Base-by-base conservation (phyloP, 2,113 vertebrate genomes). In the Carollia perspicillata region DNA sequence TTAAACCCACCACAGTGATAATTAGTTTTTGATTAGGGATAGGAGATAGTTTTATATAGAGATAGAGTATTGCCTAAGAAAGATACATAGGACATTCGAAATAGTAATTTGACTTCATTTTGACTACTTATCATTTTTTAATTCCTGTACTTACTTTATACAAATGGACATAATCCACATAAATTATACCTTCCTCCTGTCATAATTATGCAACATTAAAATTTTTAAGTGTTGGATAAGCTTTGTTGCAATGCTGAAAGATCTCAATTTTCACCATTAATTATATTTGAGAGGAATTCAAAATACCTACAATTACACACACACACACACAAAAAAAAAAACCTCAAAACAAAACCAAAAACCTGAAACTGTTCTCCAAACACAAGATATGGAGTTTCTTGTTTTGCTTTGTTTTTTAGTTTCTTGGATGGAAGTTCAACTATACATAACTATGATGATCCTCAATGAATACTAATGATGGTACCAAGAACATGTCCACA, bases 101-200 rank as follows among this genome's bases (percentile, higher is more conserved):
- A 68, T 72, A 89, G 7, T 35, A 89, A 71, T 95, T 90, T n/a
- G 84, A n/a, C 14, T 78, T 97, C 37, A 80, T 77, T 90, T 75
- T 77, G 69, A 71, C 12, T 58, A 89, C 3, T 44, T 4, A n/a
- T 66, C 63, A 66, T 78, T 83, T 49, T 88, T 85, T 79, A 68
- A 68, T 68, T 30, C 20, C 28, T 71, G 71, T 20, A 40, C 8
- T 58, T 90, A 78, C 63, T 95, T 95, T 81, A 72, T 58, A 69
- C 6, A 49, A 63, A 14, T 23, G 86, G 47, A 79, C 30, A 92
- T 26, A 79, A 88, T 49, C 3, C 23, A 80, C 7, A 13, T 30
- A 23, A 91, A 35, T 93, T 93, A 23, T 28, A 40, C 53, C 77
- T 92, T 93, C 44, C 5, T 89, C 2, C 2, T 68, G 53, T 83